Conservation (phyloP, 2,113 vertebrate genomes). For the Shinisaurus crocodilurus region DNA sequence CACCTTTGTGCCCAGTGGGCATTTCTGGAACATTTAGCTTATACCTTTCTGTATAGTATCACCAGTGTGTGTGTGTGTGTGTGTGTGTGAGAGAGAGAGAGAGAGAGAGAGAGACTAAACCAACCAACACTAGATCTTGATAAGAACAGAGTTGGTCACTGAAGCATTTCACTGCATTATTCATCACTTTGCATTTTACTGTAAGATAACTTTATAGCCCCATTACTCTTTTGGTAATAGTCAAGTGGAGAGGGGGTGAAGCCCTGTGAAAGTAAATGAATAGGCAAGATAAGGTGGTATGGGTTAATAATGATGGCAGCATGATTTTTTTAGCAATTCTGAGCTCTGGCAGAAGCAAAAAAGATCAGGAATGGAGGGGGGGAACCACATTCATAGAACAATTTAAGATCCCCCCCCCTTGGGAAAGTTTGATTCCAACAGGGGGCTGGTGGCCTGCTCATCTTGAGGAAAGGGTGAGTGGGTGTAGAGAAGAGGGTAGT, state of each 20-base stretch:
- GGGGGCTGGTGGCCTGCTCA: constrained; percentile 70
- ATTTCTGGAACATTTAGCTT: constrained; percentile 47
- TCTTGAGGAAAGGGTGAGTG: constrained; percentile 68
- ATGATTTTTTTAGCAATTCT: constrained; percentile 41
- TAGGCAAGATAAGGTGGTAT: constrained; percentile 40
- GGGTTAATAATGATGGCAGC: constrained; percentile 43
- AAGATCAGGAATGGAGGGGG: background rate
- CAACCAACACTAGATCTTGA: constrained; percentile 33
- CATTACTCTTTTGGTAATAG: constrained; percentile 36
- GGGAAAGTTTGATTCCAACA: constrained; percentile 74
- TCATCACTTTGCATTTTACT: constrained; percentile 46
- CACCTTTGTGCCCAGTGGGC: constrained; percentile 61
- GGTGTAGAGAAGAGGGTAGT: constrained; percentile 76
- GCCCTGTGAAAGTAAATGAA: constrained; percentile 62
- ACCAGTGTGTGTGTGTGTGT: background rate
- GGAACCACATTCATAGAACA: constrained; percentile 43
- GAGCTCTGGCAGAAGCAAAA: constrained; percentile 22
- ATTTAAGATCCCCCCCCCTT: constrained; percentile 46
- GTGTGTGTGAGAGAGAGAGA: background rate
- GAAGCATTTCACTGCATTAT: constrained; percentile 36
- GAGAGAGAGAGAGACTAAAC: background rate
- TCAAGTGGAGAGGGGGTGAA: constrained; percentile 28
- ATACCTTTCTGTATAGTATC: constrained; percentile 41
- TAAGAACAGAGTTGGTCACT: constrained; percentile 34
- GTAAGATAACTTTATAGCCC: constrained; percentile 51